Base-by-base conservation (phyloP, 1,140 invertebrate genomes). In the Drosophila mojavensis region DNA sequence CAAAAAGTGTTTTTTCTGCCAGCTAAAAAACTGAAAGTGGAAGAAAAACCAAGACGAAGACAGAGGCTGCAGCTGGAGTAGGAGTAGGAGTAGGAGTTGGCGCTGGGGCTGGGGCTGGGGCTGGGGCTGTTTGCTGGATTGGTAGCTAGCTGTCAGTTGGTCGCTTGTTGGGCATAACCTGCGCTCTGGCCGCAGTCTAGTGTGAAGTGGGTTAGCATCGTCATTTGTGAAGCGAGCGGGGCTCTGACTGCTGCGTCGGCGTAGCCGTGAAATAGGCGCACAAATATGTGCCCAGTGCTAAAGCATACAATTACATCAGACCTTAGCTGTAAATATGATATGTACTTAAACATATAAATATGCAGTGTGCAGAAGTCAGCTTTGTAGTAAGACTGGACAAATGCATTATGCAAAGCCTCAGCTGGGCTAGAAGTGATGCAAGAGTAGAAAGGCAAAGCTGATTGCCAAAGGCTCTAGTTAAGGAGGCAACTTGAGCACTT, bases 151-250 rank as follows among this genome's bases (percentile, higher is more conserved):
- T 39, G 26, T 33, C 58, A 61, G 45, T 33, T 48, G 41, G 59
- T 48, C 45, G 26, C 17, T 48, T 24, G 67, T 17, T 60, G 72
- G 79, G 73, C 79, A 81, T 77, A 81, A 77, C 81, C 74, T 81
- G 79, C 78, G 79, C 50, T 55, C 69, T 74, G 59, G 54, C 66
- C 26, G 76, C 80, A 86, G 72, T 83, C 65, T 74, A 79, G 63
- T 86, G 83, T 88, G 79, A 86, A 86, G 84, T 88, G 82, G 82
- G 82, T 71, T 75, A 56, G 59, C 58, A 76, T 50, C 50, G 61
- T 74, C 63, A 86, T 47, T 17, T 69, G 50, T 10, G 2, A 2
- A 39, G 36, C n/a, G 30, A 59, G 59, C 60, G 63, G 43, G 81
- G 71, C 81, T 86, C 81, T 84, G 82, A 84, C 81, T 84, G 78